phyloP scores from a whole-genome alignment of 2,797 vertebrate species.

The Peromyscus aztecus region DNA sequence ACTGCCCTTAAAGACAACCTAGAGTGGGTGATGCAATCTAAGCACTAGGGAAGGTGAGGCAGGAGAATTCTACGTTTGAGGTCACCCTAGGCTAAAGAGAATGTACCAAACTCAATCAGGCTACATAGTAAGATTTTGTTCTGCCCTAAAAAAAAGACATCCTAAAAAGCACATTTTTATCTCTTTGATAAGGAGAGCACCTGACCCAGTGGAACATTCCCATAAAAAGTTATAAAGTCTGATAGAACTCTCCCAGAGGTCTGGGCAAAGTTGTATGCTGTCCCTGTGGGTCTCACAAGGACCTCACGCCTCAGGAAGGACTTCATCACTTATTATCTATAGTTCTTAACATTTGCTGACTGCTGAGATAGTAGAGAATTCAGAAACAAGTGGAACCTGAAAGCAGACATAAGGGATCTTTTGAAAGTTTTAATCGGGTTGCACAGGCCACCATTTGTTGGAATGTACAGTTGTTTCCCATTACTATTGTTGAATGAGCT shows the following conservation, averaged over 20 bases:
- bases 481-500: background rate
- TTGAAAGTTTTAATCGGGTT: background rate
- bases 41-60: background rate
- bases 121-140: background rate
- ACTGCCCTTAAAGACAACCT: too few species aligned
- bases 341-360: background rate
- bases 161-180: background rate
- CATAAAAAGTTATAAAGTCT: background rate
- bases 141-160: background rate
- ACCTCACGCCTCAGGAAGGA: background rate
- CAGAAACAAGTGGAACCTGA: background rate
- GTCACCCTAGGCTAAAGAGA: background rate
- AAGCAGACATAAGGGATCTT: background rate
- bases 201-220: background rate
- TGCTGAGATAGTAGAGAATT: background rate
- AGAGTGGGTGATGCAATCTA: background rate
- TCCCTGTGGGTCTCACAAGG: fast-evolving
- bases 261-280: too few species aligned
- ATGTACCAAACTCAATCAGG: background rate
- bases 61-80: background rate
- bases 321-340: background rate
- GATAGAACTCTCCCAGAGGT: background rate
- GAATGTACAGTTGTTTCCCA: background rate
- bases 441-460: background rate
- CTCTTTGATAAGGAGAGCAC: background rate